These are phyloP conservation scores for Catocala nupta DNA, from an alignment of 2,888 invertebrate species.

Conservation along the genomic window DNA sequence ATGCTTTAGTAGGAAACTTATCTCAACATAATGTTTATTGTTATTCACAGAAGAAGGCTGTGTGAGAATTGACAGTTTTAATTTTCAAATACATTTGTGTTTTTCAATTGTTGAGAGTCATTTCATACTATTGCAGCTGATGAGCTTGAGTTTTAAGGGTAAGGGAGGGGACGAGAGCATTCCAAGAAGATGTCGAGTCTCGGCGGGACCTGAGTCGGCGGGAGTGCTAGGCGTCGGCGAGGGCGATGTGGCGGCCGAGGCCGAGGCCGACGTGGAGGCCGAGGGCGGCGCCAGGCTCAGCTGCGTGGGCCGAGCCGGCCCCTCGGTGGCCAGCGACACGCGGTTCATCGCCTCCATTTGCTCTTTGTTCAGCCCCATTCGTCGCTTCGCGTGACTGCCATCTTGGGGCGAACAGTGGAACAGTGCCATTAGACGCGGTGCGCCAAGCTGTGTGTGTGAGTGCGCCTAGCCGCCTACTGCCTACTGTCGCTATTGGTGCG, in stretches of 20 bases:
- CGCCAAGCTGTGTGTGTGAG: conserved; percentile 60
- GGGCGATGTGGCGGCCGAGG: conserved; percentile 79
- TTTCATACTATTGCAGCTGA: conserved; percentile 11
- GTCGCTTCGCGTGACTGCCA: conserved; percentile 88
- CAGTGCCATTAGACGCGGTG: conserved; percentile 80
- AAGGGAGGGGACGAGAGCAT: conserved; percentile 67
- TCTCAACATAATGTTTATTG: background rate
- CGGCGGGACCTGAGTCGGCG: conserved; percentile 84
- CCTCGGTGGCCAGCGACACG: conserved; percentile 76
- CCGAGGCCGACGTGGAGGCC: conserved; percentile 60
- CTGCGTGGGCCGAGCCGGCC: conserved; percentile 78
- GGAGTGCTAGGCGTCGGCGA: conserved; percentile 87
- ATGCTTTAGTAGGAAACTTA: background rate
- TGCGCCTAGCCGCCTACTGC: conserved; percentile 22
- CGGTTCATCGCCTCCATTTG: conserved; percentile 86
- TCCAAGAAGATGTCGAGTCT: conserved; percentile 68
- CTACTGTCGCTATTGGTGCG: conserved; percentile 29
- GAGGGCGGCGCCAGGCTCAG: conserved; percentile 77
- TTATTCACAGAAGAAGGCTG: too few species aligned
- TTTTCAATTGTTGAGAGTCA: background rate
- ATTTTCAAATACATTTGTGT: too few species aligned
- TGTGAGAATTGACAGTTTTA: too few species aligned
- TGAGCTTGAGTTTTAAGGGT: conserved; percentile 17
- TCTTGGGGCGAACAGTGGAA: conserved; percentile 77
- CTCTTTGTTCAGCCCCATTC: conserved; percentile 87